Conservation (phyloP, 2,888 invertebrate species). For the Lottia gigantea region DNA sequence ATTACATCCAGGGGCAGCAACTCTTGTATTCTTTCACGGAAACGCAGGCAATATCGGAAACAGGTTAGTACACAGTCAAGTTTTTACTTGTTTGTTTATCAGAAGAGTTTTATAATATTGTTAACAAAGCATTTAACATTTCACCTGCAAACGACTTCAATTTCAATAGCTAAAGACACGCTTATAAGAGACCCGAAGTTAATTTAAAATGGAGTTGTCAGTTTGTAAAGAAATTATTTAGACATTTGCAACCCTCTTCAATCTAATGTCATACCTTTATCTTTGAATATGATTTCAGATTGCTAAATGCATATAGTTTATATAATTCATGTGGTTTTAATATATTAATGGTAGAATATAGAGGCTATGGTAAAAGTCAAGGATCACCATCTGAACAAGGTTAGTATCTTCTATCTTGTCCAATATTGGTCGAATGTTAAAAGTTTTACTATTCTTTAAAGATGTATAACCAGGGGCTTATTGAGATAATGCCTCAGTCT, state of each 20-base stretch:
- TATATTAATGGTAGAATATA: constrained; percentile 91
- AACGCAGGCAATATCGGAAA: constrained; percentile 98
- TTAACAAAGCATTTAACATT: no score
- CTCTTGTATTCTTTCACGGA: constrained; percentile 91
- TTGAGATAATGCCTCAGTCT: no score
- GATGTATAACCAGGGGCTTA: no score
- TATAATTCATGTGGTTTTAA: constrained; percentile 86
- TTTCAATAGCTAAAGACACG: no score
- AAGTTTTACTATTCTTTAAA: no score
- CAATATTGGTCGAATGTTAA: no score
- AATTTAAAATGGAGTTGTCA: no score
- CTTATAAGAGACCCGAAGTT: no score
- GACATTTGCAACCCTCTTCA: no score
- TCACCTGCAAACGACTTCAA: no score
- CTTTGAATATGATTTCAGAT: constrained; percentile 69
- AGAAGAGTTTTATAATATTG: no score
- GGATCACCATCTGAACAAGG: constrained; percentile 87
- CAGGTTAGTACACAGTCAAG: constrained; percentile 60
- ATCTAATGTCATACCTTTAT: neutral
- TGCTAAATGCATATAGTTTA: constrained; percentile 88
- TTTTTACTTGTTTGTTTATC: neutral
- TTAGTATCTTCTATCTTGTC: constrained; percentile 34
- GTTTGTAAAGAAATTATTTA: no score
- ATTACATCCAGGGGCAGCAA: constrained; percentile 73
- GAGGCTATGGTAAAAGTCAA: constrained; percentile 91